A percentile compares a stretch with the other conserved stretches of the same genome.
These are phyloP conservation scores for Stegodyphus mimosarum DNA, from an alignment of 1,140 invertebrate species.

Conservation along the genomic window DNA sequence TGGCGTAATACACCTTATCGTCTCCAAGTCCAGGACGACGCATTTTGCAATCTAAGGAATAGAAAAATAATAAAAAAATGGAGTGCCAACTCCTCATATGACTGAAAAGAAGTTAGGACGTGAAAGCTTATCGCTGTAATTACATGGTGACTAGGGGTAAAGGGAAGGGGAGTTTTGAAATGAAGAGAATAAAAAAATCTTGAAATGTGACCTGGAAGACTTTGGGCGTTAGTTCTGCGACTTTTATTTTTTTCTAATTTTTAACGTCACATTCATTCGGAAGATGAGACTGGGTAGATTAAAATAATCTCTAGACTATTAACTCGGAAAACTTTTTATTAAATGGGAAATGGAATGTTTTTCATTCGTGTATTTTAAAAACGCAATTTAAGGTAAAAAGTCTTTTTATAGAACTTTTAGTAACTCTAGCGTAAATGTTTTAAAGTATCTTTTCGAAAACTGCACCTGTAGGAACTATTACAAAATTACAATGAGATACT, in stretches of 20 bases:
- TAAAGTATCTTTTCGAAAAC: too few relatives aligned
- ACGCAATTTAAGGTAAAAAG: too few relatives aligned
- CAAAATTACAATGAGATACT: too few relatives aligned
- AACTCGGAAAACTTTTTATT: background rate
- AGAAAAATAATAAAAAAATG: background rate
- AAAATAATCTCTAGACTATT: background rate
- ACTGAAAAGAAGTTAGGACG: conserved; percentile 9
- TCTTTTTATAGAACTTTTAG: too few relatives aligned
- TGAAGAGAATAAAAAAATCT: background rate
- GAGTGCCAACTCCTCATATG: background rate
- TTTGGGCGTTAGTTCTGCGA: background rate
- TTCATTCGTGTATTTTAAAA: background rate
- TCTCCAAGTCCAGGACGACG: background rate
- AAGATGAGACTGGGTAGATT: background rate
- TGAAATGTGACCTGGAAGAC: too few relatives aligned
- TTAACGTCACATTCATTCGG: background rate
- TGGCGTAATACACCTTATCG: conserved; percentile 34
- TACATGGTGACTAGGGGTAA: background rate
- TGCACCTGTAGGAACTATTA: too few relatives aligned
- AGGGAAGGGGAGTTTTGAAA: background rate
- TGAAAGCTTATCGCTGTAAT: conserved; percentile 29
- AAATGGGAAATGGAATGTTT: background rate
- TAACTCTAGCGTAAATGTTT: too few relatives aligned
- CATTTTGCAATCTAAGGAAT: background rate
- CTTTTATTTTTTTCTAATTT: background rate